These are phyloP conservation scores for Pungitius pungitius DNA, from an alignment of 2,113 vertebrate genomes.

Conservation along the genomic window DNA sequence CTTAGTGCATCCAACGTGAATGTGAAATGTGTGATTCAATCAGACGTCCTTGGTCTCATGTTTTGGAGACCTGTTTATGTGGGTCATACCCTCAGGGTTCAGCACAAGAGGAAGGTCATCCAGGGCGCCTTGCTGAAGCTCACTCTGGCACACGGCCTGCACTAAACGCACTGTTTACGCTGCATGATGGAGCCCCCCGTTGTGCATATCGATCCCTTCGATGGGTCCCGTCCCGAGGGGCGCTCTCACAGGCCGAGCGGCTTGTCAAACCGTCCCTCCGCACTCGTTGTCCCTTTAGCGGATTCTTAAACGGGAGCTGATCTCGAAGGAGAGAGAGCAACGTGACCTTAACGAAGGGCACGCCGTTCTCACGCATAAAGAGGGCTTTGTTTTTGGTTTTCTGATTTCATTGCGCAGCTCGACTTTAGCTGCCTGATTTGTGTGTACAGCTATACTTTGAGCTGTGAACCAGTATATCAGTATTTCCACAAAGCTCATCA, in stretches of 20 bases:
- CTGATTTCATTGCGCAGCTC: not conserved
- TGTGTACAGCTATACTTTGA: not conserved
- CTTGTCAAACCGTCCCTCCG: constrained; percentile 49
- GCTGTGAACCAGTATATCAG: not conserved
- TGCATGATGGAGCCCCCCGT: constrained; percentile 59
- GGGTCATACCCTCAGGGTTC: constrained; percentile 12
- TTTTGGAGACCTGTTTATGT: constrained; percentile 15
- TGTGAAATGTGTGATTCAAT: not conserved
- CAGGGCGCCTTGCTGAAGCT: constrained; percentile 41
- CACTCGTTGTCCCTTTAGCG: constrained; percentile 27
- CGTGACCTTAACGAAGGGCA: constrained; percentile 57
- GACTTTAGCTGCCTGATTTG: not conserved
- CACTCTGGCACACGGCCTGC: constrained; percentile 39
- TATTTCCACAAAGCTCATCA: constrained; percentile 7
- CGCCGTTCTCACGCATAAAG: constrained; percentile 23
- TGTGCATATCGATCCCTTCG: constrained; percentile 63
- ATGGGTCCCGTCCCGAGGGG: constrained; percentile 64
- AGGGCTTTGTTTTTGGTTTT: not conserved
- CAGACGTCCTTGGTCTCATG: constrained; percentile 12
- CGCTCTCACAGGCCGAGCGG: constrained; percentile 49
- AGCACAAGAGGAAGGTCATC: constrained; percentile 53
- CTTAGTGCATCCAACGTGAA: not conserved
- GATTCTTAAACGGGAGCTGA: constrained; percentile 41
- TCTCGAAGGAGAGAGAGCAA: constrained; percentile 48
- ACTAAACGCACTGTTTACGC: constrained; percentile 62